Evolutionary conservation across 2,797 vertebrate species (phyloP), one percentile per base, ranked within the genome.

Genomic region (Phalloptychus januarius): DNA sequence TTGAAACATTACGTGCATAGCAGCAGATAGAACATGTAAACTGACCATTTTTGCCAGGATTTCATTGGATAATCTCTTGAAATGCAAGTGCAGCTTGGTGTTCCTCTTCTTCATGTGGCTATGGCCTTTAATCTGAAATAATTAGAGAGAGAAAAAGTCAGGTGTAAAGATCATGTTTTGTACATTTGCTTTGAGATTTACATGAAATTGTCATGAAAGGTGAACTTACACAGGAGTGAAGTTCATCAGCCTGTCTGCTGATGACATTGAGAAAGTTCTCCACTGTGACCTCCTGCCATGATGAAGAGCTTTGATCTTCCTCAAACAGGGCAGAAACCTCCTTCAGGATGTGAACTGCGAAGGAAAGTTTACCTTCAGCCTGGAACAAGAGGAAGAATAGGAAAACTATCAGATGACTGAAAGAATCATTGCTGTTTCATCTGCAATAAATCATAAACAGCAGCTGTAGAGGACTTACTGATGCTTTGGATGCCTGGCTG

Each of bases 211-310:
- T 18, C 16, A 33, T 61, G 31, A 33, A 61, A 61, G 10, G 28
- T 31, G 31, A 61, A 63, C 94, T 89, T 61, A 95, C 93, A 81
- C 94, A 95, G 71, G 86, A 45, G 33, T 15, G 79, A 18, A 95
- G 92, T 1, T 80, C 83, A 0, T 88, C 69, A 0, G 83, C 83
- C 89, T 94, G 89, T 63, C n/a, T 67, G n/a, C 48, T 79, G 1
- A 95, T 11, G 1, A 90, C n/a, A 0, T 71, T 79, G 48, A 93
- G 56, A 1, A 95, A 93, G 79, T 87, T 1, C 0, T 91, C 89
- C 80, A 78, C 20, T 25, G 74, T 80, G 31, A 0, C 83, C 70
- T 88, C 63, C 52, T 91, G 77, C 94, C 92, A 95, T 36, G 92
- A 82, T 42, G 87, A 76, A 5, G 83, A 38, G 58, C 81, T 77